These are phyloP conservation scores for Cichlasoma orientale DNA, from an alignment of 2,797 vertebrate species.

Conservation along the genomic window DNA sequence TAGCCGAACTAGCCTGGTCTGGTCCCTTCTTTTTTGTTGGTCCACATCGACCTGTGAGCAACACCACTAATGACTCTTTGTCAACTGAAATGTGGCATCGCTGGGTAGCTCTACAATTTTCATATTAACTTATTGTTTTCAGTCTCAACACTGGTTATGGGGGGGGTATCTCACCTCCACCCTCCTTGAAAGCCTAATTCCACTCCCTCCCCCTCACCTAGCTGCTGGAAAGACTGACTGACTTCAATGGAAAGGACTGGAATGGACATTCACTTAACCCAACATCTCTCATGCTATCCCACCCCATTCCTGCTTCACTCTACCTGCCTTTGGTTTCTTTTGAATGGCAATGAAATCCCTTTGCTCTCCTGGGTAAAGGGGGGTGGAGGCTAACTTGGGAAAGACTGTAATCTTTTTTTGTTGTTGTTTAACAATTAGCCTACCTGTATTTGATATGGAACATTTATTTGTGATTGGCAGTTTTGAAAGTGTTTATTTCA, in stretches of 20 bases:
- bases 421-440: slow-evolving; percentile 60
- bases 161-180: slow-evolving; percentile 56
- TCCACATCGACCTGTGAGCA: slow-evolving; percentile 70
- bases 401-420: slow-evolving; percentile 45
- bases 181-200: slow-evolving; percentile 63
- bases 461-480: slow-evolving; percentile 52
- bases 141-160: slow-evolving; percentile 85
- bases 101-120: slow-evolving; percentile 71
- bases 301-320: slow-evolving; percentile 8
- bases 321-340: slow-evolving; percentile 50
- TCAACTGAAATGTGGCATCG: slow-evolving; percentile 63
- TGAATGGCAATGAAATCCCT: slow-evolving; percentile 32
- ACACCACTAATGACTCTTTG: slow-evolving; percentile 76
- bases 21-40: slow-evolving; percentile 55
- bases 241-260: slow-evolving; percentile 64
- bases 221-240: slow-evolving; percentile 64
- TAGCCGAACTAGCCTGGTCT: slow-evolving; percentile 51
- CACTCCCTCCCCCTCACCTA: slow-evolving; percentile 32
- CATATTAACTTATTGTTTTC: slow-evolving; percentile 85
- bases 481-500: slow-evolving; percentile 57
- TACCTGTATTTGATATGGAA: slow-evolving; percentile 60
- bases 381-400: slow-evolving; percentile 44
- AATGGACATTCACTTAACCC: slow-evolving; percentile 65
- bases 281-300: slow-evolving; percentile 27
- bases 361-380: slow-evolving; percentile 35